phyloP scores from a whole-genome alignment of 1,140 invertebrate species.

The Apis mellifera region Amel_HAv3.1 CM009937.2:1156501-1157000 shows the following conservation, averaged over 20 bases:
- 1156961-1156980: not conserved
- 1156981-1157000: not conserved
- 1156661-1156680: too few species aligned
- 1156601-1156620: conserved; percentile 60
- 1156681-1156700: not conserved
- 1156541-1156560: conserved; percentile 68
- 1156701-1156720: not conserved
- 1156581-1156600: conserved; percentile 67
- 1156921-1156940: too few species aligned
- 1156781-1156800: too few species aligned
- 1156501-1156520: conserved; percentile 58
- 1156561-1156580: conserved; percentile 66
- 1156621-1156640: conserved; percentile 33
- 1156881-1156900: too few species aligned
- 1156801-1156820: too few species aligned
- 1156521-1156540: conserved; percentile 64
- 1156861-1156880: too few species aligned
- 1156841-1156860: too few species aligned
- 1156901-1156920: too few species aligned
- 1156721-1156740: too few species aligned
- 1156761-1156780: too few species aligned
- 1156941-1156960: not conserved
- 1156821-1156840: too few species aligned
- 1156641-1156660: conserved; percentile 21
- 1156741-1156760: too few species aligned